These are phyloP conservation scores for Drosophila ohnishii DNA, from an alignment of 1,140 invertebrate genomes.

Conservation along the genomic window DNA sequence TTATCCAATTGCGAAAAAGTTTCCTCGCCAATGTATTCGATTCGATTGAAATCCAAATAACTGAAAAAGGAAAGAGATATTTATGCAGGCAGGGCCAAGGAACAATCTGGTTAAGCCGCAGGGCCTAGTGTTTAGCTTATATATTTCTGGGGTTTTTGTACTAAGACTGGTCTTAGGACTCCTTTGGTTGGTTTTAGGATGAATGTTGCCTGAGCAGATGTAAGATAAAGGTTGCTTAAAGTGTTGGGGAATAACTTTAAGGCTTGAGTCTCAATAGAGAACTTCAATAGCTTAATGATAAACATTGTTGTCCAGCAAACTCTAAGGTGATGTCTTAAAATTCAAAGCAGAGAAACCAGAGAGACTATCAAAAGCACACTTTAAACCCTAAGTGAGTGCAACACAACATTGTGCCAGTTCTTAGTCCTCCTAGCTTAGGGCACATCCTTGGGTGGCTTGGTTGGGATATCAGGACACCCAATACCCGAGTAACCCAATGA, in stretches of 20 bases:
- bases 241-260: not conserved
- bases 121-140: conserved; percentile 15
- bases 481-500: conserved; percentile 34
- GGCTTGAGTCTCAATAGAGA: not conserved
- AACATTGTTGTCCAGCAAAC: not conserved
- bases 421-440: conserved; percentile 6
- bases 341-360: not conserved
- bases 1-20: conserved; percentile 83
- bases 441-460: not conserved
- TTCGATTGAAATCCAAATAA: conserved; percentile 83
- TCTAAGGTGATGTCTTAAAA: not conserved
- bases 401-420: conserved; percentile 26
- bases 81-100: conserved; percentile 33
- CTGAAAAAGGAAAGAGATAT: conserved; percentile 75
- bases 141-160: conserved; percentile 5
- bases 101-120: conserved; percentile 31
- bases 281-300: conserved; percentile 2
- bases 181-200: too few species aligned
- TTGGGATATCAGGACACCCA: conserved; percentile 24
- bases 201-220: conserved; percentile 6
- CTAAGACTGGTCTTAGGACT: conserved; percentile 1
- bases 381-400: conserved; percentile 22
- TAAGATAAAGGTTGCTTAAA: conserved; percentile 1
- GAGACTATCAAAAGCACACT: conserved; percentile 7
- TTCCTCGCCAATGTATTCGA: conserved; percentile 82